These are phyloP conservation scores for Phallusia fumigata DNA, from an alignment of 23 tunicate species.

Conservation along the genomic window DNA sequence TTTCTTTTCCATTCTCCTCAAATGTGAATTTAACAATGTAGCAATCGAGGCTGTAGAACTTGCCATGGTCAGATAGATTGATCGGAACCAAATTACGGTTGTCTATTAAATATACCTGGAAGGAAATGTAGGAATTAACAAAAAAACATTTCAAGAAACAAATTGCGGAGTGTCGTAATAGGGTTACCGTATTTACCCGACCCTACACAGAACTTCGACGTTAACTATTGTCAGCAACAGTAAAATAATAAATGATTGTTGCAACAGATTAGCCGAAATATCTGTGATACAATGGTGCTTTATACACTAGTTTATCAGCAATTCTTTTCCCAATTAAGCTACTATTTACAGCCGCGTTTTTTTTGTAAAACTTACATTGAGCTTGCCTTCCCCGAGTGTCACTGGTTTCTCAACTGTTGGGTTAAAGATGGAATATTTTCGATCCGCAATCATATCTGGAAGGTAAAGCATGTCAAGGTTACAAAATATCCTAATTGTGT, in stretches of 20 bases:
- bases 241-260: background rate
- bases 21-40: slow-evolving; percentile 16
- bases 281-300: no score
- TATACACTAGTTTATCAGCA: no score
- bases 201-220: no score
- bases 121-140: background rate
- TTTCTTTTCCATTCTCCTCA: slow-evolving; percentile 16
- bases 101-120: slow-evolving; percentile 27
- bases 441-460: background rate
- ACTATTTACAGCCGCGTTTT: no score
- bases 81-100: background rate
- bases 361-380: background rate
- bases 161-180: no score
- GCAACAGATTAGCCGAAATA: no score
- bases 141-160: no score
- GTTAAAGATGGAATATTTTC: background rate
- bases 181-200: no score
- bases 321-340: no score
- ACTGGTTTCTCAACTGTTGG: background rate
- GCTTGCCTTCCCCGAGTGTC: background rate
- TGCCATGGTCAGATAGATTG: background rate
- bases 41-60: slow-evolving; percentile 29
- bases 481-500: no score
- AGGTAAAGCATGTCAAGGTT: background rate
- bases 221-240: no score